Base-by-base conservation (phyloP, 2,797 vertebrate genomes). In the Onychomys torridus region DNA sequence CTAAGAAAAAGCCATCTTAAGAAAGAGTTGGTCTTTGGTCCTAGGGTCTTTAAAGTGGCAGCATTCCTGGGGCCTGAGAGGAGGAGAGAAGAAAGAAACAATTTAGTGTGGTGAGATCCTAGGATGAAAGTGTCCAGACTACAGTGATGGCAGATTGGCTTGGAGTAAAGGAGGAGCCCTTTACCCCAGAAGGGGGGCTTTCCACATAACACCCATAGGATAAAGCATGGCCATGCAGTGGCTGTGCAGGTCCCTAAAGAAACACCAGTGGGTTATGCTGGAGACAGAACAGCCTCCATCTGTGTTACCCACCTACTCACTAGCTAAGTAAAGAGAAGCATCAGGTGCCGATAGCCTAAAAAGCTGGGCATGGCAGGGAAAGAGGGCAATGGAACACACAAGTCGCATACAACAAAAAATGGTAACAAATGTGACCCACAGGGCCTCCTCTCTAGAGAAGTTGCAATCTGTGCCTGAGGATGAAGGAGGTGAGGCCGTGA, bases 281-380 rank as follows among this genome's bases (percentile, higher is more conserved):
- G 59, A 83, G 65, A 91, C 8, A 65, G 0, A 43, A 61, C 37
- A 82, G 37, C 40, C 63, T 52, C 46, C n/a, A 57, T 57, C 55
- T 37, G 63, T 21, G 34, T 65, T 63, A 55, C 57, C 61, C 63
- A 90, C 46, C 85, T 59, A n/a, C 63, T 69, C 82, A 85, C 1
- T 34, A 59, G n/a, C 73, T 52, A 89, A 25, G 8, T 85, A 46
- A 96, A 37, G 43, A 81, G 84, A 77, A 90, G 16, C 75, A 81
- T 46, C 23, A 84, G n/a, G 94, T 52, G 91, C 94, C 94, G 88
- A 69, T 79, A 93, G 96, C 96, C 96, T 90, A 89, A 93, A 87
- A 10, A 94, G 37, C 76, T 34, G 79, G 96, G 71, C 84, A 94
- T 73, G 57, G 92, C 0, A 40, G 57, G 82, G 29, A 59, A 82